phyloP scores from a whole-genome alignment of 2,797 vertebrate species.

The Botia almorhae region DNA sequence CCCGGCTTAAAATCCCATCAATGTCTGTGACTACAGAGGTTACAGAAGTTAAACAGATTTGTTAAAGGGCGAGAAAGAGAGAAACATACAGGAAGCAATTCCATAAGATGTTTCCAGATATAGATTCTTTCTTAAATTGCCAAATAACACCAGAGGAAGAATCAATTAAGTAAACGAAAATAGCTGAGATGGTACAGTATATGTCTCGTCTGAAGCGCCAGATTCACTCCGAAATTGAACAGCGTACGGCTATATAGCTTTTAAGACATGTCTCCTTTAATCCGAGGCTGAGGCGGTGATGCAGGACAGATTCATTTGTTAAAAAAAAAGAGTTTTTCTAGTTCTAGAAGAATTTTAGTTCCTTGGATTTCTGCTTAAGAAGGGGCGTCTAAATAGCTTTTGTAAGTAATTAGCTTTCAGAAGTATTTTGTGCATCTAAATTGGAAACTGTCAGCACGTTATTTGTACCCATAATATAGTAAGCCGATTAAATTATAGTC shows the following conservation, averaged over 20 bases:
- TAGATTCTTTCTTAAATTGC: conserved; percentile 33
- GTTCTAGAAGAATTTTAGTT: not conserved
- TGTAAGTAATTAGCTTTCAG: not conserved
- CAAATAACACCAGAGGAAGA: conserved; percentile 39
- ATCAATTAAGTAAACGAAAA: conserved; percentile 47
- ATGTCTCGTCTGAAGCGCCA: conserved; percentile 23
- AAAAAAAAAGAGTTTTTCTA: conserved; percentile 16
- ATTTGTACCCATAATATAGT: conserved; percentile 8
- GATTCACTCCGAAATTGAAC: not conserved
- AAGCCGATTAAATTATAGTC: not conserved
- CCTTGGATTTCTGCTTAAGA: not conserved
- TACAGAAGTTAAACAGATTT: conserved; percentile 49
- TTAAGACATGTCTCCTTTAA: conserved; percentile 32
- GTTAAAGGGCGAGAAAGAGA: conserved; percentile 36
- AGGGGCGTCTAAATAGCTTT: not conserved
- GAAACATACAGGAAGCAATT: conserved; percentile 40
- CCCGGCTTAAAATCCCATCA: conserved; percentile 45
- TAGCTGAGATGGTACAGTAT: conserved; percentile 21
- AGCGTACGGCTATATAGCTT: not conserved
- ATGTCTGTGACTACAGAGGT: conserved; percentile 45
- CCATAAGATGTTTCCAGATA: conserved; percentile 31
- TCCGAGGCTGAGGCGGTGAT: conserved; percentile 24
- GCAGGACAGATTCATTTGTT: conserved; percentile 35
- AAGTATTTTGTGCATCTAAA: conserved; percentile 8
- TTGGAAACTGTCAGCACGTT: conserved; percentile 15